Percentiles rank a stretch among this genome's conserved stretches.
These are phyloP conservation scores for Limnephilus rhombicus DNA, from an alignment of 2,888 invertebrate genomes.

Conservation along the genomic window DNA sequence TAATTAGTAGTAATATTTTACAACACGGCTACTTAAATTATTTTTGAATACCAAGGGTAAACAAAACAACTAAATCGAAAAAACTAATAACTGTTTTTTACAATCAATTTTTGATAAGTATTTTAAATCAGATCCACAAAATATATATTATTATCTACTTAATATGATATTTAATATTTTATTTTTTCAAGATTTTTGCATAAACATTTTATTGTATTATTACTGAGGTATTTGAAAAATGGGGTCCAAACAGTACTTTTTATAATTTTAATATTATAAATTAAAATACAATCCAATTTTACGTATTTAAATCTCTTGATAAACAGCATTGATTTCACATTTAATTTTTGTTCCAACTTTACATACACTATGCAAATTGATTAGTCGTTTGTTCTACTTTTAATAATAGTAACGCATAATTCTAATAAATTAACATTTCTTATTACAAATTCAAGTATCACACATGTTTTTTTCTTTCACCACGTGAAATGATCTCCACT, in stretches of 20 bases:
- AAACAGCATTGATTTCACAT: not conserved
- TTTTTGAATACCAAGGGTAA: not conserved
- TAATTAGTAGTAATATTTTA: not conserved
- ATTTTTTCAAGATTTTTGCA: not conserved
- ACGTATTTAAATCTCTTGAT: not conserved
- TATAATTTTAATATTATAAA: not conserved
- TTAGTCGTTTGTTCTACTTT: not conserved
- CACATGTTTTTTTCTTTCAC: conserved; percentile 26
- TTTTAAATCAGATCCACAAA: too few relatives aligned
- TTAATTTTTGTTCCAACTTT: not conserved
- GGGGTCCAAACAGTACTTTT: not conserved
- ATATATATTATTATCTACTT: too few relatives aligned
- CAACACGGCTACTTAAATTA: not conserved
- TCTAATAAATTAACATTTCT: conserved; percentile 39
- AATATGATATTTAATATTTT: too few relatives aligned
- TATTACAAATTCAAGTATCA: conserved; percentile 35
- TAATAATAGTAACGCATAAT: not conserved
- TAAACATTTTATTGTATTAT: not conserved
- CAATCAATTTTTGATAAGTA: too few relatives aligned
- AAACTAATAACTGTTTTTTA: not conserved
- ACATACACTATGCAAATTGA: not conserved
- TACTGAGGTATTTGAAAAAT: not conserved
- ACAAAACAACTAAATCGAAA: not conserved
- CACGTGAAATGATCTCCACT: conserved; percentile 45
- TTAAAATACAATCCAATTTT: not conserved